These are phyloP conservation scores for Orius insidiosus DNA, from an alignment of 1,140 invertebrate genomes.

Conservation along the genomic window DNA sequence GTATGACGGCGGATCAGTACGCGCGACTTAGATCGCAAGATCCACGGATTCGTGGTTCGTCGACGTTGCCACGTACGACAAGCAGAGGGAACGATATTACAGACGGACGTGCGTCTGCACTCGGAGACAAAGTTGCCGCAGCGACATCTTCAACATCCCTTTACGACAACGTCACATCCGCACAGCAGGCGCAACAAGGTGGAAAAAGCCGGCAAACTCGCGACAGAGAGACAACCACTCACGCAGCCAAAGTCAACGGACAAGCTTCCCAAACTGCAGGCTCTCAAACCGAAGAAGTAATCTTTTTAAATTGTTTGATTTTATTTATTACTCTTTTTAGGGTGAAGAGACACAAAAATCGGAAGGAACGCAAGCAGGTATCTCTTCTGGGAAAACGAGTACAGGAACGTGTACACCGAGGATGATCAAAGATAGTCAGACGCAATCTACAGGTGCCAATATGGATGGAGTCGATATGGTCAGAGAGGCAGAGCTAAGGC, in stretches of 20 bases:
- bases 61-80: slow-evolving; percentile 63
- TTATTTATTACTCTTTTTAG: slow-evolving; percentile 3
- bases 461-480: slow-evolving; percentile 32
- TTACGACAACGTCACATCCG: slow-evolving; percentile 62
- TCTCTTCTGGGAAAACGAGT: slow-evolving; percentile 23
- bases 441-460: slow-evolving; percentile 5
- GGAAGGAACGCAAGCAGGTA: slow-evolving; percentile 63
- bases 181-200: slow-evolving; percentile 23
- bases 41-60: slow-evolving; percentile 65
- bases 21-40: slow-evolving; percentile 65
- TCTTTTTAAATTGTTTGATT: background rate
- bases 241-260: slow-evolving; percentile 19
- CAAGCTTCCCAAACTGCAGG: slow-evolving; percentile 18
- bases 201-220: slow-evolving; percentile 23
- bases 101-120: slow-evolving; percentile 26
- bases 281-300: slow-evolving; percentile 23
- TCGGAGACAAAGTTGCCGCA: slow-evolving; percentile 53
- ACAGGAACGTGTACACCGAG: slow-evolving; percentile 23
- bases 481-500: slow-evolving; percentile 38
- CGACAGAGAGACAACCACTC: slow-evolving; percentile 28
- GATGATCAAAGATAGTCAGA: slow-evolving; percentile 15
- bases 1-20: slow-evolving; percentile 87
- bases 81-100: slow-evolving; percentile 50
- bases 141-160: slow-evolving; percentile 72
- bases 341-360: slow-evolving; percentile 9